Percentiles rank a stretch among this genome's conserved stretches.
These are phyloP conservation scores for Calephelis perditalis DNA, from an alignment of 2,888 invertebrate species.

Conservation along the genomic window DNA sequence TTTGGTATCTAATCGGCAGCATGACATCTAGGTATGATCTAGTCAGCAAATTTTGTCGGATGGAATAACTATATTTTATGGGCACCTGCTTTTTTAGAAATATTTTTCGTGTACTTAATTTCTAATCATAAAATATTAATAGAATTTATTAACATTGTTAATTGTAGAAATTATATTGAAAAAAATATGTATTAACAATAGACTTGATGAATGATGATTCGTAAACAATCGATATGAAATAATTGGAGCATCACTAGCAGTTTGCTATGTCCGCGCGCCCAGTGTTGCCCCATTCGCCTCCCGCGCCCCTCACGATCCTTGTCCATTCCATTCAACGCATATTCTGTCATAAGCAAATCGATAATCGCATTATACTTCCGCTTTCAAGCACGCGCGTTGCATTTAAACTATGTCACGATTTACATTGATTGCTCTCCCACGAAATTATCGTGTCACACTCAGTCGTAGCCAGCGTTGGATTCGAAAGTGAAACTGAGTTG, in stretches of 20 bases:
- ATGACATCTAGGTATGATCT: too few relatives aligned
- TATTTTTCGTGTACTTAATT: too few relatives aligned
- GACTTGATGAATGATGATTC: not conserved
- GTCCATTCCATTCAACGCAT: slow-evolving; percentile 76
- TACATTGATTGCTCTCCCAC: slow-evolving; percentile 35
- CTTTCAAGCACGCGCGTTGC: slow-evolving; percentile 66
- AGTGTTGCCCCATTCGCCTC: slow-evolving; percentile 30
- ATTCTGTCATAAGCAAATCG: slow-evolving; percentile 76
- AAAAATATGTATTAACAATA: too few relatives aligned
- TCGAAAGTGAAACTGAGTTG: slow-evolving; percentile 17
- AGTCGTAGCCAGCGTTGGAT: slow-evolving; percentile 26
- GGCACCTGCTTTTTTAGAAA: too few relatives aligned
- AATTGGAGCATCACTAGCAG: slow-evolving; percentile 29
- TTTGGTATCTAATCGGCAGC: too few relatives aligned
- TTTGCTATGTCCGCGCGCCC: slow-evolving; percentile 33
- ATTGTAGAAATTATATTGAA: too few relatives aligned
- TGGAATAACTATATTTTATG: too few relatives aligned
- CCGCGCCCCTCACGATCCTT: slow-evolving; percentile 41
- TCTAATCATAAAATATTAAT: too few relatives aligned
- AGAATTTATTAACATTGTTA: too few relatives aligned
- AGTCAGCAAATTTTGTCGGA: too few relatives aligned
- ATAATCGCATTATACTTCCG: slow-evolving; percentile 77
- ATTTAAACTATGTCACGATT: slow-evolving; percentile 58
- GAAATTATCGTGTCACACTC: slow-evolving; percentile 19
- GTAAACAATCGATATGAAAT: not conserved